A percentile compares a stretch with the other conserved stretches of the same genome.
phyloP scores from a whole-genome alignment of 2,888 invertebrate species.

The Leucophenga montana region DNA sequence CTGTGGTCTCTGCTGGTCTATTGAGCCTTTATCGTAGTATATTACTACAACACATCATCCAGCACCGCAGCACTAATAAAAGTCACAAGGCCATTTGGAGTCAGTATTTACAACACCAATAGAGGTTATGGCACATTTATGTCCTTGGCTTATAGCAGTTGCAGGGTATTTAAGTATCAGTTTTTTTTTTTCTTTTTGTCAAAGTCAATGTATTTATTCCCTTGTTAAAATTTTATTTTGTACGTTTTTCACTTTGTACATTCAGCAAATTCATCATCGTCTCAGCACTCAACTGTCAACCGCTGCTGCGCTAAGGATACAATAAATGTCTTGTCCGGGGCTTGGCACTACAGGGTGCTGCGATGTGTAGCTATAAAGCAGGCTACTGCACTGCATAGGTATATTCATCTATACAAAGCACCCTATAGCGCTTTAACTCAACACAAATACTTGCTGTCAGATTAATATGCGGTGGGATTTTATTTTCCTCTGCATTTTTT shows the following conservation, averaged over 20 bases:
- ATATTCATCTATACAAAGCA: background rate
- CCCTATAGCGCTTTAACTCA: background rate
- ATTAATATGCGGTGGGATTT: conserved; percentile 64
- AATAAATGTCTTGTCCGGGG: conserved; percentile 64
- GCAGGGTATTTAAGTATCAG: too few relatives aligned
- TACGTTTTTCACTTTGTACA: conserved; percentile 19
- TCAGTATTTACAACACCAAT: too few relatives aligned
- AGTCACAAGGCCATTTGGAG: too few relatives aligned
- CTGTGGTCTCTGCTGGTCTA: too few relatives aligned
- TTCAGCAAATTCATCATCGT: conserved; percentile 61
- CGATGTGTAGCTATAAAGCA: background rate
- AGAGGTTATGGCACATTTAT: too few relatives aligned
- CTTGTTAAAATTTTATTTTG: background rate
- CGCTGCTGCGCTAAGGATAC: conserved; percentile 58
- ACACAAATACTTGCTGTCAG: conserved; percentile 52
- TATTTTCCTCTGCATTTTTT: conserved; percentile 49
- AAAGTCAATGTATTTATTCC: too few relatives aligned
- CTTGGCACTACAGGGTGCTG: conserved; percentile 40
- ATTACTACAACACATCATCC: too few relatives aligned
- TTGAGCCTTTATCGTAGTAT: too few relatives aligned
- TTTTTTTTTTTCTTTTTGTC: too few relatives aligned
- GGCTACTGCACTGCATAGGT: background rate
- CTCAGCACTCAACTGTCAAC: conserved; percentile 64
- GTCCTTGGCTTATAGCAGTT: too few relatives aligned
- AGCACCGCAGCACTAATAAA: too few relatives aligned